Conservation (phyloP, 2,113 vertebrate species). For the Crotophaga sulcirostris region DNA sequence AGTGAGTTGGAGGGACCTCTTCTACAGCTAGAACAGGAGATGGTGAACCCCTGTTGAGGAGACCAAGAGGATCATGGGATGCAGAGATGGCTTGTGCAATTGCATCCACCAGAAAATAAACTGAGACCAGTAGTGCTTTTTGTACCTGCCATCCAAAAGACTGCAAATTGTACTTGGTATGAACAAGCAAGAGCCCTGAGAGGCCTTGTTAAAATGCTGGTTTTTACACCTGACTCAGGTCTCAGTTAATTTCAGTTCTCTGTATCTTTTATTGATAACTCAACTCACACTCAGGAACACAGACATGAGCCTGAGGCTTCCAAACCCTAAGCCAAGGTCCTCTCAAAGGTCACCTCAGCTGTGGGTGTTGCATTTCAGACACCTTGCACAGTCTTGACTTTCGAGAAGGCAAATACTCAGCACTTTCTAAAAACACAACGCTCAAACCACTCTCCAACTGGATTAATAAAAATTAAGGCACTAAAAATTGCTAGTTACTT, state of each 20-base stretch:
- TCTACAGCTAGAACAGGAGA: not conserved
- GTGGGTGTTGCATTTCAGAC: not conserved
- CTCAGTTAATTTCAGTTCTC: not conserved
- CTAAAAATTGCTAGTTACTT: not conserved
- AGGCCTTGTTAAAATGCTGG: not conserved
- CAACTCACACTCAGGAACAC: not conserved
- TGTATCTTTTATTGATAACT: not conserved
- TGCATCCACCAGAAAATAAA: not conserved
- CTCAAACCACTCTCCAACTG: not conserved
- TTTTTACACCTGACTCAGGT: not conserved
- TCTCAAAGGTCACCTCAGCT: not conserved
- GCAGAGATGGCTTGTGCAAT: not conserved
- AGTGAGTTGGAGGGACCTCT: not conserved
- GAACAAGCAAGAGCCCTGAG: not conserved
- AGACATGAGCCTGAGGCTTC: not conserved
- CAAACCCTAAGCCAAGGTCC: not conserved
- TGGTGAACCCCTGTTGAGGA: not conserved
- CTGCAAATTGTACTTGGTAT: not conserved
- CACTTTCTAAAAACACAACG: not conserved
- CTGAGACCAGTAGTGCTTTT: not conserved
- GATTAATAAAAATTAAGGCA: conserved; percentile 33
- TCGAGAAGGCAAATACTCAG: not conserved
- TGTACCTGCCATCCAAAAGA: not conserved
- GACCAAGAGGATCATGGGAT: not conserved
- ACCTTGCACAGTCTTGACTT: not conserved